Evolutionary conservation across 2,113 vertebrate genomes (phyloP).

Genomic region (Phoenicopterus ruber): DNA sequence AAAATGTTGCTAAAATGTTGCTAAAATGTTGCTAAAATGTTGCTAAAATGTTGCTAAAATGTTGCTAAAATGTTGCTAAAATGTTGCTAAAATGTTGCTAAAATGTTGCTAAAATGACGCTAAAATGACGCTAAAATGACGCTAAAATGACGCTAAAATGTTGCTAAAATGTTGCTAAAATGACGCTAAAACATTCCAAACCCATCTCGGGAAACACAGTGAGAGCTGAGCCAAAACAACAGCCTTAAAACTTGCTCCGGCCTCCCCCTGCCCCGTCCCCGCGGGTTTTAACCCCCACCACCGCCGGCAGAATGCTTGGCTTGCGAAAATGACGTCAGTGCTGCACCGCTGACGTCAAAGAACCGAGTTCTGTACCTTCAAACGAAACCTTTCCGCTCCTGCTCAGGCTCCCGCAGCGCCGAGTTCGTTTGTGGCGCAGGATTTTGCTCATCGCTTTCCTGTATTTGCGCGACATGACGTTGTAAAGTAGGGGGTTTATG

Average conservation of each 20-base stretch:
- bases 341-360: not conserved
- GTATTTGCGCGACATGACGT: not conserved
- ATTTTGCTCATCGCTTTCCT: not conserved
- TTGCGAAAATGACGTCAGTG: too few relatives aligned
- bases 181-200: too few relatives aligned
- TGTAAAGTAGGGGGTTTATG: constrained; percentile 13
- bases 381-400: not conserved
- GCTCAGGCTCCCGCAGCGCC: not conserved
- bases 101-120: not conserved
- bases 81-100: too few relatives aligned
- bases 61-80: not conserved
- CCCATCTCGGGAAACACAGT: accelerated
- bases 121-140: too few relatives aligned
- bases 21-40: too few relatives aligned
- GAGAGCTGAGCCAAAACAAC: not conserved
- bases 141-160: too few relatives aligned
- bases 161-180: not conserved
- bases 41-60: not conserved
- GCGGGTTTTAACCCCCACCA: too few relatives aligned
- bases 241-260: not conserved
- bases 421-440: not conserved
- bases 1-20: not conserved
- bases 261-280: too few relatives aligned
- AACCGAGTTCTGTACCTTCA: not conserved
- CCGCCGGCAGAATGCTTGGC: too few relatives aligned